Evolutionary conservation across 1,140 invertebrate species (phyloP).

Genomic region (Tetramorium alpestre): DNA sequence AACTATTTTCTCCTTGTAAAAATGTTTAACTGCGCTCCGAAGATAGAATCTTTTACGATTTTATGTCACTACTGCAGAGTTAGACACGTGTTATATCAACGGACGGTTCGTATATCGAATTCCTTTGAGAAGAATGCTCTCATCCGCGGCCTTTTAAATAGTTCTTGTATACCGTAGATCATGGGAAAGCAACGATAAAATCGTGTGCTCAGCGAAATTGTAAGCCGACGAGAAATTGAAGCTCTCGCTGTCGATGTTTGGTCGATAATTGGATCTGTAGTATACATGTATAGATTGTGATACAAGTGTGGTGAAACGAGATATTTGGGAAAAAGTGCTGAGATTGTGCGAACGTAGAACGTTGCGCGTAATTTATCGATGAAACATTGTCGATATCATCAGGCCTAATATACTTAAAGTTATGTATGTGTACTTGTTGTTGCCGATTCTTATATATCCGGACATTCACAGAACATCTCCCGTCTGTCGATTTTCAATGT

Average conservation of each 20-base stretch:
- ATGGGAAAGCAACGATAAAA: background rate
- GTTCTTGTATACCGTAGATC: background rate
- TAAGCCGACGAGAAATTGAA: slow-evolving; percentile 46
- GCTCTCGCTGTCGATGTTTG: background rate
- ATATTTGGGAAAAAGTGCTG: slow-evolving; percentile 27
- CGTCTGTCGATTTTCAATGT: slow-evolving; percentile 82
- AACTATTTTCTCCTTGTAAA: background rate
- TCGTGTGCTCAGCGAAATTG: slow-evolving; percentile 35
- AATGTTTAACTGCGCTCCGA: background rate
- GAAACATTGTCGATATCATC: slow-evolving; percentile 80
- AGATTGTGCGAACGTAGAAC: slow-evolving; percentile 53
- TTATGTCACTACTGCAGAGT: background rate
- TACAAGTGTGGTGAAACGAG: background rate
- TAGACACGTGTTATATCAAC: background rate
- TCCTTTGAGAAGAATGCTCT: background rate
- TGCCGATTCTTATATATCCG: slow-evolving; percentile 81
- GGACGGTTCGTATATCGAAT: background rate
- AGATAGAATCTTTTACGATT: background rate
- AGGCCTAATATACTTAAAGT: slow-evolving; percentile 85
- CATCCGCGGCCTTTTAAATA: slow-evolving; percentile 12
- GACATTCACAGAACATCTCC: slow-evolving; percentile 78
- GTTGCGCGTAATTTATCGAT: slow-evolving; percentile 60
- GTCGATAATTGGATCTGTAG: slow-evolving; percentile 1
- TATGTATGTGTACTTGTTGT: slow-evolving; percentile 83
- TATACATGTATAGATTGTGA: slow-evolving; percentile 14